These are phyloP conservation scores for Lamproptera curius DNA, from an alignment of 2,888 invertebrate genomes.

Conservation along the genomic window DNA sequence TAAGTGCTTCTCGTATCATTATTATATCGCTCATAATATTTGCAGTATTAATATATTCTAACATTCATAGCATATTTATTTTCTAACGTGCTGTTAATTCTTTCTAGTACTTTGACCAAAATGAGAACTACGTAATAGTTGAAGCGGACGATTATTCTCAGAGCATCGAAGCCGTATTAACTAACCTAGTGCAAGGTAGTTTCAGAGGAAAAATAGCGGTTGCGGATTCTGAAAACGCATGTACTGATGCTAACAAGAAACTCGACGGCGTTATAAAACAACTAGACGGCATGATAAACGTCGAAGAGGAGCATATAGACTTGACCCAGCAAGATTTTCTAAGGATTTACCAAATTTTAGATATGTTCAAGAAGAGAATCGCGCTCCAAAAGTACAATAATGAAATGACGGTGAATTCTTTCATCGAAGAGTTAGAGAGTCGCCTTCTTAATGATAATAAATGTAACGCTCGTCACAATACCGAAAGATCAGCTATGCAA, in stretches of 20 bases:
- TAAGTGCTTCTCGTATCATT: too few species aligned
- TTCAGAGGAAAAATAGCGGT: neutral
- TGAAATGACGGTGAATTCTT: neutral
- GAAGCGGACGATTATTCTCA: conserved; percentile 2
- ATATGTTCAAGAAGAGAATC: conserved; percentile 4
- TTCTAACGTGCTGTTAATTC: too few species aligned
- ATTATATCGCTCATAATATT: too few species aligned
- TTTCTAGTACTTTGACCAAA: too few species aligned
- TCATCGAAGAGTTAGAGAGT: too few species aligned
- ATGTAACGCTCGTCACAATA: too few species aligned
- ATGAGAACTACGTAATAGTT: neutral
- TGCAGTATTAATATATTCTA: too few species aligned
- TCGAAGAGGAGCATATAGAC: conserved; percentile 1
- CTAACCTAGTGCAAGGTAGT: neutral
- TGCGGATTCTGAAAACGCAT: neutral
- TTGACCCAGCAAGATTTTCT: neutral
- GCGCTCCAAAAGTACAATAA: neutral
- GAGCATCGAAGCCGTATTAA: conserved; percentile 10
- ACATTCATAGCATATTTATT: too few species aligned
- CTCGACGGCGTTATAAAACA: neutral
- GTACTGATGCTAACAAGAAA: neutral
- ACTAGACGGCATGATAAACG: neutral
- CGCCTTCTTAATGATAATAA: too few species aligned
- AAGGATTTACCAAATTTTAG: conserved; percentile 3
- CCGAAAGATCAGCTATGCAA: neutral